Percentiles rank a stretch among this genome's conserved stretches.
Conservation (phyloP, 2,113 vertebrate genomes). For the Danionella cerebrum region DNA sequence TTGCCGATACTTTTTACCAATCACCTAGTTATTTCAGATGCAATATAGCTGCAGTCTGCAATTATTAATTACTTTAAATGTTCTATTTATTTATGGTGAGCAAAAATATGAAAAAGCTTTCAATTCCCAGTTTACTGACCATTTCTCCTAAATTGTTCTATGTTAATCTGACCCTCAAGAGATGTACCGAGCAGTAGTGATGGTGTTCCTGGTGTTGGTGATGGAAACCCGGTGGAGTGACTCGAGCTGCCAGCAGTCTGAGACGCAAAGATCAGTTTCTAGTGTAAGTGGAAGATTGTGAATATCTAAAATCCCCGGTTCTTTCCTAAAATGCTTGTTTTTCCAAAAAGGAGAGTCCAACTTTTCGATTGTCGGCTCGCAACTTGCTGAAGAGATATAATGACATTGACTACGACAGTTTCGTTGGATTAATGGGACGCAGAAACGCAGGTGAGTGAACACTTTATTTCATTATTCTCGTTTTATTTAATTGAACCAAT, state of each 20-base stretch:
- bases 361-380: conserved; percentile 58
- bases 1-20: neutral
- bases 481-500: neutral
- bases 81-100: no score
- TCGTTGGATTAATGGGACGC: conserved; percentile 76
- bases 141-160: no score
- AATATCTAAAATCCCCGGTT: neutral
- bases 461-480: neutral
- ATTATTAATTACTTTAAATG: no score
- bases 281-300: conserved; percentile 48
- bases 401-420: conserved; percentile 74
- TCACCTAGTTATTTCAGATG: no score
- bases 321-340: neutral
- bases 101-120: no score
- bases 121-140: no score
- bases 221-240: conserved; percentile 57
- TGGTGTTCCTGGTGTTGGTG: conserved; percentile 60
- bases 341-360: conserved; percentile 48
- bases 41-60: no score
- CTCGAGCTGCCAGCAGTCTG: conserved; percentile 61
- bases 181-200: conserved; percentile 61
- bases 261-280: conserved; percentile 45
- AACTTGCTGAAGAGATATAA: conserved; percentile 67
- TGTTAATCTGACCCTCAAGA: conserved; percentile 45
- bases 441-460: conserved; percentile 65